Conservation (phyloP, 2,113 vertebrate species). For the Glareola pratincola region DNA sequence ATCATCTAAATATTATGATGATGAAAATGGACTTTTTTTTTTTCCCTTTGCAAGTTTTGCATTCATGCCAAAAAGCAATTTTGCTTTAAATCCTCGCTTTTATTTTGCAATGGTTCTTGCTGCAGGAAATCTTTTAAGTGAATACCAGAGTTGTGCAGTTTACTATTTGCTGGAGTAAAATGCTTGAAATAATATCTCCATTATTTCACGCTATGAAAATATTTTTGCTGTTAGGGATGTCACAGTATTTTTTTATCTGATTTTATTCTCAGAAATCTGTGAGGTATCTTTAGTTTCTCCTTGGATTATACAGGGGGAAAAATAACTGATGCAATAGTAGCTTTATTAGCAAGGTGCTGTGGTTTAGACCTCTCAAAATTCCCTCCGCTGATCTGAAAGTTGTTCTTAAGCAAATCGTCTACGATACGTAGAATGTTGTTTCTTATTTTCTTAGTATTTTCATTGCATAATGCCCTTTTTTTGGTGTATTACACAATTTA, state of each 20-base stretch:
- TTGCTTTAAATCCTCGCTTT: not conserved
- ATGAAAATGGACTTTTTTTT: not conserved
- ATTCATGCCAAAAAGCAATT: not conserved
- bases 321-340: not conserved
- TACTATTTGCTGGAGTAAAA: not conserved
- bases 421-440: not conserved
- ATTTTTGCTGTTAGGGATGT: not conserved
- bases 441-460: not conserved
- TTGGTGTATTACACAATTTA: slow-evolving; percentile 3
- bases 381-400: not conserved
- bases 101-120: not conserved
- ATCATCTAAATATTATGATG: not conserved
- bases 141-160: not conserved
- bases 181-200: not conserved
- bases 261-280: not conserved
- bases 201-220: not conserved
- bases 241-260: not conserved
- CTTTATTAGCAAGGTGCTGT: not conserved
- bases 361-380: not conserved
- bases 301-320: not conserved
- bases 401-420: not conserved
- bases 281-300: not conserved
- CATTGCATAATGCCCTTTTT: not conserved
- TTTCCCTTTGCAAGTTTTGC: not conserved
- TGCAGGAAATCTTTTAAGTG: not conserved